Percentiles rank a stretch among this genome's conserved stretches.
phyloP scores from a whole-genome alignment of 2,113 vertebrate genomes.

The Tupaia tana region DNA sequence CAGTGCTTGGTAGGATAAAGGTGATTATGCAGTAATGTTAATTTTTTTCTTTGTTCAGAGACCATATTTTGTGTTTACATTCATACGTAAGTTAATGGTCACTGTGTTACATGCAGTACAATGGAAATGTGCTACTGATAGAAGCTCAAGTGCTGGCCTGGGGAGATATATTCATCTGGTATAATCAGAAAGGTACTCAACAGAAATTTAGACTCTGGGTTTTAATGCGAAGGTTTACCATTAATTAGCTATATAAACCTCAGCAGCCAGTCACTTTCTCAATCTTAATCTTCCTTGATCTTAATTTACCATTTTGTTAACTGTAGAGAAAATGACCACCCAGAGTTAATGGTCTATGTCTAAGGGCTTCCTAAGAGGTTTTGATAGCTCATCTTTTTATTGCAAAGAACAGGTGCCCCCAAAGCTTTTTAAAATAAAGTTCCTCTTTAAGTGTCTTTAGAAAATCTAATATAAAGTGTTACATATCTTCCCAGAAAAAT shows the following conservation, averaged over 20 bases:
- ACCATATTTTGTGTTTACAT: background rate
- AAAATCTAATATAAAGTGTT: background rate
- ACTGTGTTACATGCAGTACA: background rate
- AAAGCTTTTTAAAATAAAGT: background rate
- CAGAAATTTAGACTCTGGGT: background rate
- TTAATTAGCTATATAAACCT: background rate
- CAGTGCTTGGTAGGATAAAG: background rate
- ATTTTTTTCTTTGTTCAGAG: background rate
- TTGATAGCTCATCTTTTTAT: background rate
- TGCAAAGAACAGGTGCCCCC: background rate
- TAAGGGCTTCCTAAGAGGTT: background rate
- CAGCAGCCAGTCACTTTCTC: background rate
- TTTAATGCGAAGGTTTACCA: background rate
- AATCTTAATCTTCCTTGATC: background rate
- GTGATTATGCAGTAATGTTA: too few species aligned
- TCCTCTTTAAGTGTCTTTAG: background rate
- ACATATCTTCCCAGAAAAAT: background rate
- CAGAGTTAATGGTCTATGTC: background rate
- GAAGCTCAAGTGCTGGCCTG: background rate
- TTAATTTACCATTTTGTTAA: constrained; percentile 38
- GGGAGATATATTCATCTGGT: background rate
- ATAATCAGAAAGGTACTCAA: background rate
- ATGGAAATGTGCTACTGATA: background rate
- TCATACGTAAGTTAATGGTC: background rate
- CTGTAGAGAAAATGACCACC: background rate